Evolutionary conservation across 2,797 vertebrate genomes (phyloP), one percentile per base, ranked within the genome.

Genomic region (Rachycentron canadum): DNA sequence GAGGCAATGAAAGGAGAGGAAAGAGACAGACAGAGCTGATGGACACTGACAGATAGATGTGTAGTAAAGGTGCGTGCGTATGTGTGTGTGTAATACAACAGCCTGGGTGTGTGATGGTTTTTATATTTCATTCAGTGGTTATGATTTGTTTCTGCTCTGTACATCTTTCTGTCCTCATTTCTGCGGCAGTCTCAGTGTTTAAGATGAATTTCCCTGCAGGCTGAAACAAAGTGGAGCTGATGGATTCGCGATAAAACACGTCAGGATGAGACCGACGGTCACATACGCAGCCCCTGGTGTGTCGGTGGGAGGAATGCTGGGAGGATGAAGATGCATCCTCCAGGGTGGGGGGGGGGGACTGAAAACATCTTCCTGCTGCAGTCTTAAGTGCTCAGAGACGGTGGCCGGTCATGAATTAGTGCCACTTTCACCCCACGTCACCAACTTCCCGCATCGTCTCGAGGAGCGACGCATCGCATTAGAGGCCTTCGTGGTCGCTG

Each of bases 371-470:
- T 84, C 76, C 78, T 66, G 79, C 72, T 61, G 83, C 56, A 40
- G 83, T 40, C 72, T 65, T 86, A 88, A 90, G 87, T 82, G 91
- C 83, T 86, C 45, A 12, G 64, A 79, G 83, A 78, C 69, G 14
- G 82, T 11, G 52, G 66, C 59, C 58, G 83, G 87, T 87, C 81
- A 64, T 89, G 91, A 92, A 93, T 94, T 91, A 94, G 89, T 86
- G 85, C 93, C 91, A 88, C 85, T 84, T 93, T 83, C 81, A 89
- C 80, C 69, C 69, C 58, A 63, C 28, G 74, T 63, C 59, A 32
- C 79, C 67, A 69, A 79, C 68, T 69, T 79, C 70, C 76, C 73
- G 79, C 72, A 26, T 78, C 47, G 57, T 84, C 62, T 64, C 3
- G 7, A 73, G 77, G 6, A 74, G 70, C 11, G 12, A 52, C 60